Evolutionary conservation across 2,113 vertebrate species (phyloP), one percentile per base, ranked within the genome.

Genomic region (Balaenoptera acutorostrata): DNA sequence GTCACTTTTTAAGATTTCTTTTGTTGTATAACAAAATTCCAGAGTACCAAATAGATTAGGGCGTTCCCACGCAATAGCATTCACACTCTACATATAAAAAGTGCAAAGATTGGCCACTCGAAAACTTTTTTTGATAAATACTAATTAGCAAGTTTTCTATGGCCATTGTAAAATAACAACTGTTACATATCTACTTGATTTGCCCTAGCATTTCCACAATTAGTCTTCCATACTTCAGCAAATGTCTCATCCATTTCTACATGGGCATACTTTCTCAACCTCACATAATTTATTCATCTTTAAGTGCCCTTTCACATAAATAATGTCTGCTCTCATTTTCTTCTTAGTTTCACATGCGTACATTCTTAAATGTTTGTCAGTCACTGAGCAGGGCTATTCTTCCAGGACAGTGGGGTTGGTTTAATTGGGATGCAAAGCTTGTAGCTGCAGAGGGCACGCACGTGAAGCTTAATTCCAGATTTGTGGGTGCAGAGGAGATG

Each of bases 171-270:
- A 83, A 78, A 31, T 96, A 33, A 23, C 75, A 81, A 8, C 29
- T 1, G 21, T 84, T 61, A 14, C 39, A 6, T 39, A 75, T 93
- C 90, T 39, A 17, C 44, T 72, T 95, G 93, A 88, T 59, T 77
- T 93, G 85, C 94, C 96, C 86, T 93, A 78, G 57, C 75, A 63
- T 82, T 95, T 91, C 93, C 20, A 5, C 41, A 81, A 18, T 36
- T 9, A 20, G 66, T 15, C 2, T 71, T 61, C 41, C 29, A 0
- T 2, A 5, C 44, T 83, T 27, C 74, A 66, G 15, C 55, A 61
- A n/a, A 55, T 9, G 63, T 15, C 81, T 91, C 68, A 0, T 29
- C 71, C 18, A 0, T 71, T 49, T 61, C 68, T 49, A 12, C n/a
- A 18, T 0, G 39, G 81, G 71, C 20, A 18, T 5, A 5, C 57